Conservation (phyloP, 2,113 vertebrate species). For the Centropus bengalensis region DNA sequence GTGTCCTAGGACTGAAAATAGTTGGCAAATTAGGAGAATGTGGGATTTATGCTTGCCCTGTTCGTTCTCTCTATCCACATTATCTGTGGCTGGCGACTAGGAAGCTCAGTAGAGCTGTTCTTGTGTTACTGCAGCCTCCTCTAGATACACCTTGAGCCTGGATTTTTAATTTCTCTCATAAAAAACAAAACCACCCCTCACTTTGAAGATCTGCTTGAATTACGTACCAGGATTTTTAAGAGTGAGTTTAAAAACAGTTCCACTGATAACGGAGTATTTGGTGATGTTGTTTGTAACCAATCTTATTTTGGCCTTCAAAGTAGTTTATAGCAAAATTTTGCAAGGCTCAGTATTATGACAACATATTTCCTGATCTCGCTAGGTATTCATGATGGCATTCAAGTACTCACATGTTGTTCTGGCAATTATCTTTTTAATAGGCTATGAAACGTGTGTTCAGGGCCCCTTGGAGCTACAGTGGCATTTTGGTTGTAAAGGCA, state of each 20-base stretch:
- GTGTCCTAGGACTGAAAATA: background rate
- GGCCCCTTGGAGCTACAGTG: conserved; percentile 77
- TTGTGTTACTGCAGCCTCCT: background rate
- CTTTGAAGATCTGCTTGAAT: background rate
- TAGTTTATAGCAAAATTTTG: background rate
- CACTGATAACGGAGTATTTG: background rate
- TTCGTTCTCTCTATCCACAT: background rate
- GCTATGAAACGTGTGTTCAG: conserved; percentile 73
- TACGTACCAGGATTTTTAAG: background rate
- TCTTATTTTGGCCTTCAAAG: background rate
- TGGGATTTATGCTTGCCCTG: background rate
- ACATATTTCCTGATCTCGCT: background rate
- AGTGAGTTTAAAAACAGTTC: background rate
- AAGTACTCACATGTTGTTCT: background rate
- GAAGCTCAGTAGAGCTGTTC: background rate
- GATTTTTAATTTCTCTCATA: background rate
- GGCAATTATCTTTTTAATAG: conserved; percentile 53
- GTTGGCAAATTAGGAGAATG: background rate
- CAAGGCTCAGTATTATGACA: background rate
- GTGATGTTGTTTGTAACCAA: background rate
- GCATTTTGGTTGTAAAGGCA: conserved; percentile 71
- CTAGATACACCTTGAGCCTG: background rate
- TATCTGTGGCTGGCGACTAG: background rate
- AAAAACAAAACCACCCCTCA: background rate
- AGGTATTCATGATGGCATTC: background rate